Evolutionary conservation across 1,140 invertebrate species (phyloP), one percentile per base, ranked within the genome.

Genomic region (Dendroctonus valens): DNA sequence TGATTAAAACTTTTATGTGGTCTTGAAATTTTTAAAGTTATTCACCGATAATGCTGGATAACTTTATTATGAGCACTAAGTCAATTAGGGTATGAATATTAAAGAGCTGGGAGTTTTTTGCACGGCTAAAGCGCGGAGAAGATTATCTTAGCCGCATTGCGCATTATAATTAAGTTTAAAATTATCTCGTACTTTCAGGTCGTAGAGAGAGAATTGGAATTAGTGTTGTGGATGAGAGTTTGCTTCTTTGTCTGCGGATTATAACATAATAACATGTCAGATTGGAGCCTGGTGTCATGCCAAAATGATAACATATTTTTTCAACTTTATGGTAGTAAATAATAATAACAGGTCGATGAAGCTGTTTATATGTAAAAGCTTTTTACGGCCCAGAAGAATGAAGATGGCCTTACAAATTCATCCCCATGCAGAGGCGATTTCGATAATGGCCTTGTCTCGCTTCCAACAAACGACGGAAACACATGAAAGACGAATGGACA

Each of bases 71-170:
- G 44, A 57, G 53, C 14, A 53, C 60, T 63, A 65, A 73, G 68
- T 73, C 71, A 69, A 71, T 73, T 71, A 73, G 65, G 60, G 63
- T 72, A 66, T 70, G 69, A 72, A 72, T 72, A 72, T 72, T 72
- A 68, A 72, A 63, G 54, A 62, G 44, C 11, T 12, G 38, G 38
- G 50, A 51, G 44, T 61, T 41, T 52, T 11, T 41, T 26, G 38
- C 7, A 12, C 40, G 49, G 51, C 39, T 50, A 61, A 61, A 55
- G 41, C 7, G 26, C 26, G 26, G 26, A 26, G 26, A 26, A 26
- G 26, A 26, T 26, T 26, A 26, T 26, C 3, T 26, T 26, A 26
- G 26, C 26, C 26, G 26, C 26, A 26, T 26, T 26, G 26, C 26
- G 26, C 26, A 26, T 26, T 26, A 26, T 26, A 26, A 26, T 26